phyloP scores from a whole-genome alignment of 2,113 vertebrate genomes.

The Pleuronectes platessa region DNA sequence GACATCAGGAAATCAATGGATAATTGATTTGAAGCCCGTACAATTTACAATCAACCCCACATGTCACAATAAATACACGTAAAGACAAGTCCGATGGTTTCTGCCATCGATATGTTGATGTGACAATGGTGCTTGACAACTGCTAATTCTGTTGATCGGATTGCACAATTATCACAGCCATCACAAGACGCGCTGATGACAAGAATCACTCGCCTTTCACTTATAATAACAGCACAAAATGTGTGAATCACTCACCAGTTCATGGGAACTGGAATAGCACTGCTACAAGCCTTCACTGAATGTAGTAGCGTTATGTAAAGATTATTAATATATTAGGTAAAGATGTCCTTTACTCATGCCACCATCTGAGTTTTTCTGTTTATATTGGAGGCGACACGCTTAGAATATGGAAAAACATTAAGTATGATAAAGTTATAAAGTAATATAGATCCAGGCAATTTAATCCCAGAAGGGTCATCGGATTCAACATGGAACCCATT shows the following conservation, averaged over 20 bases:
- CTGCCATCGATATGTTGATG: slow-evolving; percentile 28
- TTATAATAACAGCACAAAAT: slow-evolving; percentile 16
- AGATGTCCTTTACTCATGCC: not conserved
- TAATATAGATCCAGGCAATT: too few species aligned
- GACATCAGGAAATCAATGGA: not conserved
- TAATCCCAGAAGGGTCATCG: too few species aligned
- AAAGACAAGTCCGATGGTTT: slow-evolving; percentile 1
- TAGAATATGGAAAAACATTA: not conserved
- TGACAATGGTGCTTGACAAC: not conserved
- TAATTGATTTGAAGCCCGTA: not conserved
- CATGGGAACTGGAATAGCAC: not conserved
- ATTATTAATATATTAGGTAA: not conserved
- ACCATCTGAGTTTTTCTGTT: too few species aligned
- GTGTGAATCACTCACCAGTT: not conserved
- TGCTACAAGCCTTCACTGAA: not conserved
- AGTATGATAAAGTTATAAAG: not conserved
- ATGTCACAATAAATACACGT: slow-evolving; percentile 3
- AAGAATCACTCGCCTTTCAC: slow-evolving; percentile 10
- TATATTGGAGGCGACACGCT: too few species aligned
- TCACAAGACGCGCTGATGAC: slow-evolving; percentile 9
- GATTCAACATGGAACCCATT: too few species aligned
- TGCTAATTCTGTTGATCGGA: slow-evolving; percentile 28
- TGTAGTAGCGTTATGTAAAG: not conserved
- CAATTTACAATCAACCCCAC: slow-evolving; percentile 1
- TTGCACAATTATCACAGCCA: slow-evolving; percentile 16